Conservation (phyloP, 2,797 vertebrate species). For the Sebastes kiyomatsui region DNA sequence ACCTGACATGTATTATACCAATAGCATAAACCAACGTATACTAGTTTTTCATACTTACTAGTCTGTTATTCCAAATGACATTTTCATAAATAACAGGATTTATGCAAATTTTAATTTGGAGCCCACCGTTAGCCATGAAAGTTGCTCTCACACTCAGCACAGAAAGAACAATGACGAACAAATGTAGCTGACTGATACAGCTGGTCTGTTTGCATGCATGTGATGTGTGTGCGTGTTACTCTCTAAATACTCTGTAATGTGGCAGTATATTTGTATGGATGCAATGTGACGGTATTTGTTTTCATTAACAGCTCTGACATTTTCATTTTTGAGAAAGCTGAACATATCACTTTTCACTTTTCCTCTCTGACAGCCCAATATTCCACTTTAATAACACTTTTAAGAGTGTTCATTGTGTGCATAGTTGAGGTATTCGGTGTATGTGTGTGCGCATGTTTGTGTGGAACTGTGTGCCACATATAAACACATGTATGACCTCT, state of each 20-base stretch:
- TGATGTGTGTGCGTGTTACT: not conserved
- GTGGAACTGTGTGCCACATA: slow-evolving; percentile 4
- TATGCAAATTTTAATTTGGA: slow-evolving; percentile 30
- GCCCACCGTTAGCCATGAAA: not conserved
- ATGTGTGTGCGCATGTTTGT: not conserved
- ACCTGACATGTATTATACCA: not conserved
- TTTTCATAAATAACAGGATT: slow-evolving; percentile 31
- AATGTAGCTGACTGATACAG: not conserved
- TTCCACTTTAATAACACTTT: slow-evolving; percentile 16
- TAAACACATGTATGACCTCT: slow-evolving; percentile 48
- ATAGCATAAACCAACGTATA: not conserved
- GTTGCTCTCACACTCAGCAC: not conserved
- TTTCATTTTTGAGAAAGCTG: slow-evolving; percentile 35
- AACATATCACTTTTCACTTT: slow-evolving; percentile 17
- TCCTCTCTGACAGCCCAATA: slow-evolving; percentile 26
- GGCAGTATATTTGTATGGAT: slow-evolving; percentile 5
- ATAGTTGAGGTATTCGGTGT: not conserved
- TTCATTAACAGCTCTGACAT: slow-evolving; percentile 52
- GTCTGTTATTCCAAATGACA: slow-evolving; percentile 9
- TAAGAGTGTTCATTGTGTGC: not conserved
- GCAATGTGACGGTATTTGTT: slow-evolving; percentile 15
- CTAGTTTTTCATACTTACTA: not conserved
- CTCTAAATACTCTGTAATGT: slow-evolving; percentile 5
- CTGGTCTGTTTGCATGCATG: not conserved
- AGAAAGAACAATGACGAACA: slow-evolving; percentile 4